Evolutionary conservation across 2,888 invertebrate genomes (phyloP), one percentile per base, ranked within the genome.

Genomic region (Pristionchus exspectatus): DNA sequence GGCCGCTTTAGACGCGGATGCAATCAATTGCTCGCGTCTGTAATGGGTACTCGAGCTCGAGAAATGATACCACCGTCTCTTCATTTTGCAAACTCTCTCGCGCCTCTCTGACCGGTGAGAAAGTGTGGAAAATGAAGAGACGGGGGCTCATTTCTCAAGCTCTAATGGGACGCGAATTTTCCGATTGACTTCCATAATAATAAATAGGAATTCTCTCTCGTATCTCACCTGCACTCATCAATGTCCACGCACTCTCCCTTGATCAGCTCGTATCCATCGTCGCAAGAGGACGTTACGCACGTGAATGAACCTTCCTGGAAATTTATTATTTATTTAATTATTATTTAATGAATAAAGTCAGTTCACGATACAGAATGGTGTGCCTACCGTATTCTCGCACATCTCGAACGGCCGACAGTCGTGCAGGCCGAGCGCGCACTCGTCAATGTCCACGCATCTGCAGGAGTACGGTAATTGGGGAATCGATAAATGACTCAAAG

Each of bases 391-490:
- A 87, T 94, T 94, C 88, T 94, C 92, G 86, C 94, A 94, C 72
- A 93, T 91, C 50, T 92, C 91, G 50, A 90, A 88, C 2, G 89
- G 72, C 14, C 97, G 93, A 97, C 96, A 93, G 66, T 90, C 90
- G 89, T 93, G 91, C 16, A 91, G 90, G 9, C 91, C 91, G 24
- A 90, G 90, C 9, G 90, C 93, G 90, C 95, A 95, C 90, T 95
- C 95, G 89, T 95, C 93, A 69, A 95, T 92, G 69, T 94, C 95
- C 0, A 90, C 92, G 90, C 94, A 94, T 84, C 89, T 89, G 81
- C 33, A 72, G 27, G n/a, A 50, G 12, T 50, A 72, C 72, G 63
- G 81, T 50, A 24, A 38, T 63, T 16, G n/a, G 16, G 56, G 3
- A 50, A n/a, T 14, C 10, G 30, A n/a, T 81, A 21, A 81, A 38